These are phyloP conservation scores for Nebria brevicollis DNA, from an alignment of 2,888 invertebrate species.

Conservation along the genomic window DNA sequence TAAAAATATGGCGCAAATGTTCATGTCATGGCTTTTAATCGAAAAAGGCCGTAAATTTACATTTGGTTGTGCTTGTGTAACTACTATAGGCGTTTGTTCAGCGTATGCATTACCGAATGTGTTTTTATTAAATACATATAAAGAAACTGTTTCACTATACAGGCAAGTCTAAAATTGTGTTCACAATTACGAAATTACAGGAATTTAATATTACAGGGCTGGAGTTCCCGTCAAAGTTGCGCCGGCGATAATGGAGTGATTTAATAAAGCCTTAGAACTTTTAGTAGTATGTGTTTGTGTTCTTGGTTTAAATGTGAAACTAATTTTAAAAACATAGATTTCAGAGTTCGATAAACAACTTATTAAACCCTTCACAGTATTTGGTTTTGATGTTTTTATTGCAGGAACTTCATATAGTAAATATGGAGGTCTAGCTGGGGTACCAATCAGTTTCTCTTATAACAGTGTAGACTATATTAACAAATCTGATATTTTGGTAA, in stretches of 20 bases:
- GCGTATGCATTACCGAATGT: constrained; percentile 72
- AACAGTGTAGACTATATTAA: constrained; percentile 67
- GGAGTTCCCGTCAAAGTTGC: constrained; percentile 69
- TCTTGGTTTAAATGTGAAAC: too few species aligned
- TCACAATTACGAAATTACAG: constrained; percentile 19
- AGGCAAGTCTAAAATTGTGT: constrained; percentile 63
- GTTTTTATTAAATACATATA: constrained; percentile 69
- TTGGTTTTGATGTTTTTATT: constrained; percentile 78
- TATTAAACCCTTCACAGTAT: constrained; percentile 74
- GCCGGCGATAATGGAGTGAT: constrained; percentile 64
- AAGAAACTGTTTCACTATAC: constrained; percentile 72
- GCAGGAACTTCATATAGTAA: constrained; percentile 68
- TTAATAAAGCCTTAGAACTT: constrained; percentile 70
- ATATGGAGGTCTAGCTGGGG: constrained; percentile 76
- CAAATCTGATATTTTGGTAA: constrained; percentile 68
- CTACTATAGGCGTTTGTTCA: constrained; percentile 61
- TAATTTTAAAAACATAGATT: constrained; percentile 57
- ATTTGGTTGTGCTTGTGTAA: constrained; percentile 63
- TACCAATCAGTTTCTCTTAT: constrained; percentile 78
- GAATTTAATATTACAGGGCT: constrained; percentile 63
- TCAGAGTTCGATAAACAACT: constrained; percentile 63
- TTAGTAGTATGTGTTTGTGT: constrained; percentile 60
- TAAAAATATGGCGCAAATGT: constrained; percentile 50
- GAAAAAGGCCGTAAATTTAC: constrained; percentile 67
- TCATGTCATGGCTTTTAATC: constrained; percentile 66